Percentiles rank a stretch among this genome's conserved stretches.
These are phyloP conservation scores for Melanotaenia maccullochi DNA, from an alignment of 2,797 vertebrate species.

Conservation along the genomic window DNA sequence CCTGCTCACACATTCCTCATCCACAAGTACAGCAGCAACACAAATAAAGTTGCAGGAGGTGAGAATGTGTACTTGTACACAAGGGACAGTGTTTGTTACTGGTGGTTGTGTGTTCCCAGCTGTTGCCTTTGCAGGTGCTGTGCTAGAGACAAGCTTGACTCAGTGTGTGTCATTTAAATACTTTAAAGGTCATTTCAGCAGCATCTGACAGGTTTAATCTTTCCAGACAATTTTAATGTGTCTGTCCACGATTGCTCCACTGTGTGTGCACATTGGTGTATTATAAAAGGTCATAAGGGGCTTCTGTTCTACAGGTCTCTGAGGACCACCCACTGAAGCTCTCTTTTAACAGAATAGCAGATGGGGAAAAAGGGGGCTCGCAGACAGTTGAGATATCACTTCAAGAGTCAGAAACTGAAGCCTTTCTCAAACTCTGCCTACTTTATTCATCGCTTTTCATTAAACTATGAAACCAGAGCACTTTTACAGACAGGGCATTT, in stretches of 20 bases:
- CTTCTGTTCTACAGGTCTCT: slow-evolving; percentile 54
- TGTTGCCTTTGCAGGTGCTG: slow-evolving; percentile 73
- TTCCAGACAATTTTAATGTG: slow-evolving; percentile 18
- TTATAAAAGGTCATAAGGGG: slow-evolving; percentile 35
- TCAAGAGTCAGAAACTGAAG: slow-evolving; percentile 18
- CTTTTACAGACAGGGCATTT: slow-evolving; percentile 44
- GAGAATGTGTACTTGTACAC: slow-evolving; percentile 27
- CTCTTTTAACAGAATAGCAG: slow-evolving; percentile 54
- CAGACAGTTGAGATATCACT: slow-evolving; percentile 36
- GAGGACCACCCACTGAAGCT: slow-evolving; percentile 75
- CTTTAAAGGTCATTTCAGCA: slow-evolving; percentile 36
- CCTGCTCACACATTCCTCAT: slow-evolving; percentile 73
- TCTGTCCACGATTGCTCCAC: not conserved
- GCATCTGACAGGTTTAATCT: slow-evolving; percentile 38
- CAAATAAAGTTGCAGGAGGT: slow-evolving; percentile 70
- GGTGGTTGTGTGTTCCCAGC: slow-evolving; percentile 66
- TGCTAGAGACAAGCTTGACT: slow-evolving; percentile 50
- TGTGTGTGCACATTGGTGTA: not conserved
- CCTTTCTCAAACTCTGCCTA: slow-evolving; percentile 39
- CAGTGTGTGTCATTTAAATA: slow-evolving; percentile 34
- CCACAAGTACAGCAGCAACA: slow-evolving; percentile 38
- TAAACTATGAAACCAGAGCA: slow-evolving; percentile 66
- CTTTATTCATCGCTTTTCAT: slow-evolving; percentile 26
- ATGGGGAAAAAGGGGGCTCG: slow-evolving; percentile 63
- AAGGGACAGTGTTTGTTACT: slow-evolving; percentile 40